phyloP scores from a whole-genome alignment of 2,113 vertebrate genomes.

The Malurus cyaneus region DNA sequence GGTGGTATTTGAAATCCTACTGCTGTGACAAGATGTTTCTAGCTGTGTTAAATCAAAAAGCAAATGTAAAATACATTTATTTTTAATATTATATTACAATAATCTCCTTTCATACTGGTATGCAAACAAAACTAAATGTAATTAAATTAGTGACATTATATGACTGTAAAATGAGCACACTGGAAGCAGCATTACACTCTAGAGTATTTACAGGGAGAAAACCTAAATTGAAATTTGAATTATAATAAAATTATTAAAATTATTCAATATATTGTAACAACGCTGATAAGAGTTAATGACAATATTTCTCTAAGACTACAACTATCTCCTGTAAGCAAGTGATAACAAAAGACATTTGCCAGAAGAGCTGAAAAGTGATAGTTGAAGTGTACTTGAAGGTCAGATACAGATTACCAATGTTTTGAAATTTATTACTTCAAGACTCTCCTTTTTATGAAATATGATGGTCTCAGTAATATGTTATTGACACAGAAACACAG shows the following conservation, averaged over 20 bases:
- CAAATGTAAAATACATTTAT: not conserved
- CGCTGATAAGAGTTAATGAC: not conserved
- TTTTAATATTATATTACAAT: not conserved
- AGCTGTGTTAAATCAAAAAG: not conserved
- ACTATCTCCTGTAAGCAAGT: not conserved
- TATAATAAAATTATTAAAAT: not conserved
- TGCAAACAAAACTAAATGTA: not conserved
- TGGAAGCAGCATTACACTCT: not conserved
- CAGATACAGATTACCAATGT: not conserved
- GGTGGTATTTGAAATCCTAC: not conserved
- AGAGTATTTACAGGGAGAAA: not conserved
- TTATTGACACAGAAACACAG: not conserved
- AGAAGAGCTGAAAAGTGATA: not conserved
- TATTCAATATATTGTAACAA: not conserved
- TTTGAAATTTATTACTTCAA: constrained; percentile 7
- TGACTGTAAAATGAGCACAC: not conserved
- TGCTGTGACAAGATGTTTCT: not conserved
- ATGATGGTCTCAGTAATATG: not conserved
- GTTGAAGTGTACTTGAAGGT: constrained; percentile 21
- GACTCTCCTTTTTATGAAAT: not conserved
- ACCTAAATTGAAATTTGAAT: not conserved
- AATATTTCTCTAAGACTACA: not conserved
- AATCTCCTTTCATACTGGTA: not conserved
- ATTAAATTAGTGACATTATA: not conserved
- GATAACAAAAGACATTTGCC: not conserved